Evolutionary conservation across 2,888 invertebrate species (phyloP).

Genomic region (Eupelmus urozonus): DNA sequence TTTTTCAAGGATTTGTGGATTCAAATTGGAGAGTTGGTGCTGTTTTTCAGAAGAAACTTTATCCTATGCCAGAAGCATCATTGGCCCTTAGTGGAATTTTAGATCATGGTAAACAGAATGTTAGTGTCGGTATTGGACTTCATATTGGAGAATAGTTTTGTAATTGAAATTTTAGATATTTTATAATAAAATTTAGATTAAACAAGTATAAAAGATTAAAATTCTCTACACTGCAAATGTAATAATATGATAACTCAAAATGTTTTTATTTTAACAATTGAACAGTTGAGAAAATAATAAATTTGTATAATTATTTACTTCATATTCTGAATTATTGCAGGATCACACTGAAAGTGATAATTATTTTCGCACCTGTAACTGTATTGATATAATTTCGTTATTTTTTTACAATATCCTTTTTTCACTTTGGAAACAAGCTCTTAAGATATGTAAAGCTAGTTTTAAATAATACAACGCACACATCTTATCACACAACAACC

Average conservation of each 20-base stretch:
- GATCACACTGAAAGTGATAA: conserved; percentile 26
- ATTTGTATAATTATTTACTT: background rate
- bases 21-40: conserved; percentile 81
- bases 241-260: conserved; percentile 35
- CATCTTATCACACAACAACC: conserved; percentile 41
- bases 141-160: conserved; percentile 75
- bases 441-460: conserved; percentile 26
- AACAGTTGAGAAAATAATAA: conserved; percentile 8
- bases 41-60: conserved; percentile 82
- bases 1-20: conserved; percentile 82
- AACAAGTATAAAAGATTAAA: conserved; percentile 35
- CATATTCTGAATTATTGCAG: conserved; percentile 31
- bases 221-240: background rate
- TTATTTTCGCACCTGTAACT: conserved; percentile 33
- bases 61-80: conserved; percentile 82
- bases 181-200: conserved; percentile 44
- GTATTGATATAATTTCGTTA: conserved; percentile 45
- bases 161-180: conserved; percentile 37
- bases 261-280: conserved; percentile 1
- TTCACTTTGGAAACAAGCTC: conserved; percentile 33
- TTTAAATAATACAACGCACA: conserved; percentile 33
- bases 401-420: conserved; percentile 30
- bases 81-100: conserved; percentile 82
- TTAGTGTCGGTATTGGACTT: conserved; percentile 82
- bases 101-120: conserved; percentile 81